phyloP scores from a whole-genome alignment of 2,113 vertebrate species.

The Tragelaphus imberbis region DNA sequence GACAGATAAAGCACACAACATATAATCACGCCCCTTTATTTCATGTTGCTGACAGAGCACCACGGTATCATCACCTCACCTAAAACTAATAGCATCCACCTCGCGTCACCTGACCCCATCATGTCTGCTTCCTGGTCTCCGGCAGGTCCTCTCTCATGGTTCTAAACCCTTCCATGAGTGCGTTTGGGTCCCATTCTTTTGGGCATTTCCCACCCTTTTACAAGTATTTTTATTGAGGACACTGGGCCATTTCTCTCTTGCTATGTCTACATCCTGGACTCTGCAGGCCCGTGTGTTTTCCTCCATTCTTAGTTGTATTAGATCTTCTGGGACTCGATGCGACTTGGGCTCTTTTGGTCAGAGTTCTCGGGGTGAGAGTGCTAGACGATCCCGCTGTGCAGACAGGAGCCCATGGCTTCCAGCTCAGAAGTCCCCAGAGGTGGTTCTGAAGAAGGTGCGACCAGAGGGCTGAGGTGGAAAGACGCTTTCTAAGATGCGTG shows the following conservation, averaged over 20 bases:
- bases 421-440: not conserved
- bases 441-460: not conserved
- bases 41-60: not conserved
- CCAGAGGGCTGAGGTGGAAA: not conserved
- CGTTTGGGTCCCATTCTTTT: fast-evolving
- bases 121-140: not conserved
- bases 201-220: not conserved
- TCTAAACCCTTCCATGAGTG: not conserved
- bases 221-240: not conserved
- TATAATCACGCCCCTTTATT: not conserved
- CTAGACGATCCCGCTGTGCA: not conserved
- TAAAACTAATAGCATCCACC: not conserved
- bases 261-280: fast-evolving
- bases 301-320: not conserved
- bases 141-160: too few relatives aligned
- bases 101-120: fast-evolving
- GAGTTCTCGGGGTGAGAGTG: fast-evolving
- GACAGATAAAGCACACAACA: not conserved
- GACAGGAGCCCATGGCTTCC: not conserved
- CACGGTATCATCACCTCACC: fast-evolving
- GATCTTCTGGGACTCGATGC: not conserved
- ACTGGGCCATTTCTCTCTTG: not conserved
- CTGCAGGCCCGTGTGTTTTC: not conserved
- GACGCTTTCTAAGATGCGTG: not conserved
- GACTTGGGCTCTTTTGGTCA: not conserved